A percentile compares a stretch with the other conserved stretches of the same genome.
Evolutionary conservation across 2,888 invertebrate genomes (phyloP).

Genomic region (Neoitamus cyanurus): DNA sequence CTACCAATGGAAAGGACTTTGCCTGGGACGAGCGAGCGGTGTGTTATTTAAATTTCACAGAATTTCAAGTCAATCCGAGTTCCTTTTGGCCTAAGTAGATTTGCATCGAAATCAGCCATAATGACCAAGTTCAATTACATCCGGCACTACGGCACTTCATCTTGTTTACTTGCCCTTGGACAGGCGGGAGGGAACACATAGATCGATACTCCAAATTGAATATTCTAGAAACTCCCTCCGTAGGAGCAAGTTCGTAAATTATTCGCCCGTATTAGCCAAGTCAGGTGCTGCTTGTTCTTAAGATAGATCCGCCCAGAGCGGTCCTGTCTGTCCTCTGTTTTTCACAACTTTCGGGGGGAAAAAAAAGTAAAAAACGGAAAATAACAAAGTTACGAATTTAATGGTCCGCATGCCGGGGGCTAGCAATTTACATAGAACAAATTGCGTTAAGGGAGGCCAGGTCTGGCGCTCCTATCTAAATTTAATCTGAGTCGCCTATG

Average conservation of each 20-base stretch:
- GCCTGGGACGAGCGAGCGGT: neutral
- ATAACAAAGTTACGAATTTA: slow-evolving; percentile 2
- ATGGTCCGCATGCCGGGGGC: slow-evolving; percentile 22
- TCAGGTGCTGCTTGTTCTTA: neutral
- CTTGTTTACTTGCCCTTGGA: neutral
- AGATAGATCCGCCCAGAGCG: neutral
- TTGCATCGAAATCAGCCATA: neutral
- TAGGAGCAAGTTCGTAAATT: neutral
- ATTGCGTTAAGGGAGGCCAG: neutral
- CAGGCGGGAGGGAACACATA: neutral
- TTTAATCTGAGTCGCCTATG: slow-evolving; percentile 30
- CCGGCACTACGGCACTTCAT: neutral
- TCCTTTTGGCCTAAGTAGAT: neutral
- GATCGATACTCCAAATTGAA: neutral
- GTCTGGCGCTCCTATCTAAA: slow-evolving; percentile 7
- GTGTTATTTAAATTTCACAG: neutral
- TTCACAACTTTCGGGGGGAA: neutral
- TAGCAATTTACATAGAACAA: slow-evolving; percentile 28
- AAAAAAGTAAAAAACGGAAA: neutral
- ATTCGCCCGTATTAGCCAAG: neutral
- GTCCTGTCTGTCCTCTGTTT: neutral
- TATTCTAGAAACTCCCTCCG: neutral
- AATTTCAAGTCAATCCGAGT: neutral
- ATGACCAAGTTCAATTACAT: slow-evolving; percentile 1
- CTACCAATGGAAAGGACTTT: neutral